A percentile compares a stretch with the other conserved stretches of the same genome.
These are phyloP conservation scores for Tupaia chinensis DNA, from an alignment of 2,113 vertebrate genomes.

Conservation along the genomic window DNA sequence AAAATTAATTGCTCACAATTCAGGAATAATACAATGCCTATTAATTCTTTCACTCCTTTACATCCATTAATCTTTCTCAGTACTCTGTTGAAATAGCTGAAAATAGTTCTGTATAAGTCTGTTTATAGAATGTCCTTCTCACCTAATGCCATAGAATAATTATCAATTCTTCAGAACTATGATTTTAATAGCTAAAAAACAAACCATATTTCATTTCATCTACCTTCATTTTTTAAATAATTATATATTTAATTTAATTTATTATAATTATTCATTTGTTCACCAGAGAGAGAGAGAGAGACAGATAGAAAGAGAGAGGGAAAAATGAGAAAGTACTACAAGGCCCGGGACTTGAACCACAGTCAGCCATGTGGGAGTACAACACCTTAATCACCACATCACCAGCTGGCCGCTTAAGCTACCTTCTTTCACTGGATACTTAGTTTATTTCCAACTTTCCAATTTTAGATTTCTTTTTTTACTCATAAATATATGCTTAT, in stretches of 20 bases:
- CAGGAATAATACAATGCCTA: constrained; percentile 20
- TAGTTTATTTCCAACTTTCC: constrained; percentile 43
- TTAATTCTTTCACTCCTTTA: constrained; percentile 23
- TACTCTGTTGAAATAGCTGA: constrained; percentile 31
- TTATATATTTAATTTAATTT: too few species aligned
- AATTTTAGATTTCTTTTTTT: neutral
- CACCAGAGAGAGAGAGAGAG: too few species aligned
- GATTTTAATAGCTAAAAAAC: constrained; percentile 31
- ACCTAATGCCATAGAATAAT: constrained; percentile 30
- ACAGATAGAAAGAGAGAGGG: too few species aligned
- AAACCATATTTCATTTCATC: neutral
- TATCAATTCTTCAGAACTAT: neutral
- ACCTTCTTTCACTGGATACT: neutral
- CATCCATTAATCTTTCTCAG: constrained; percentile 26
- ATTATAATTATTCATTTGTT: too few species aligned
- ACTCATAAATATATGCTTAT: constrained; percentile 16
- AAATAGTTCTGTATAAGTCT: constrained; percentile 13
- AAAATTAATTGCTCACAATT: constrained; percentile 54
- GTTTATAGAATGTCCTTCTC: constrained; percentile 10
- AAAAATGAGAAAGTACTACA: too few species aligned
- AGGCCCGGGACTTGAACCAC: too few species aligned
- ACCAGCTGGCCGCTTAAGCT: neutral
- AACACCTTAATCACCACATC: too few species aligned
- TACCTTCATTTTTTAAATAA: neutral
- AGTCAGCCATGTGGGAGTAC: too few species aligned